phyloP scores from a whole-genome alignment of 2,888 invertebrate genomes.

The Aphodius sticticus region DNA sequence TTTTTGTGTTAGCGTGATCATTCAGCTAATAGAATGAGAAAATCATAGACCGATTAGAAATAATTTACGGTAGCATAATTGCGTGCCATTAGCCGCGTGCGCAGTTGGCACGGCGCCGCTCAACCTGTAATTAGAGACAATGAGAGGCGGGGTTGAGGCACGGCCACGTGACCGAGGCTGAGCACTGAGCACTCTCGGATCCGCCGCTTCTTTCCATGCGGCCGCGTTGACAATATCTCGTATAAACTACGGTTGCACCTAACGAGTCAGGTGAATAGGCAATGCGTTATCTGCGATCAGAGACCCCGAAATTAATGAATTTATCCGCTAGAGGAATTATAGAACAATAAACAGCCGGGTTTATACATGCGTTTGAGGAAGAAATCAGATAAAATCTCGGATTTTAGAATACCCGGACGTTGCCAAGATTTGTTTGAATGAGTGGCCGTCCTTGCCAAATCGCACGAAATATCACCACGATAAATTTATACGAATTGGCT shows the following conservation, averaged over 20 bases:
- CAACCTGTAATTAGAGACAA: conserved; percentile 59
- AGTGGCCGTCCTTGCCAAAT: not conserved
- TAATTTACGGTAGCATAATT: conserved; percentile 57
- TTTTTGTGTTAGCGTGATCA: not conserved
- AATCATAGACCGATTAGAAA: conserved; percentile 44
- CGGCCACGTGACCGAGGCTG: conserved; percentile 48
- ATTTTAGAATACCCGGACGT: conserved; percentile 4
- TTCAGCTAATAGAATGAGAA: conserved; percentile 25
- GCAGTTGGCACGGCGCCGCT: conserved; percentile 41
- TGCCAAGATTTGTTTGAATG: not conserved
- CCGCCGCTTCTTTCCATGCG: conserved; percentile 25
- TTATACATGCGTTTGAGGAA: not conserved
- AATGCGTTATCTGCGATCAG: conserved; percentile 42
- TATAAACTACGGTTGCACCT: conserved; percentile 45
- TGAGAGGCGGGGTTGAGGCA: conserved; percentile 51
- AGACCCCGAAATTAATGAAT: conserved; percentile 5
- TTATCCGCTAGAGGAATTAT: conserved; percentile 4
- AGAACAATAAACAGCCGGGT: not conserved
- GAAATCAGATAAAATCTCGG: not conserved
- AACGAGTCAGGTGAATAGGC: conserved; percentile 47
- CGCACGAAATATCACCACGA: not conserved
- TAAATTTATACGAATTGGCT: not conserved
- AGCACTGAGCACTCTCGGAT: conserved; percentile 34
- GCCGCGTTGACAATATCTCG: conserved; percentile 49
- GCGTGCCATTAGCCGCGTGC: conserved; percentile 53